A percentile compares a stretch with the other conserved stretches of the same genome.
Evolutionary conservation across 2,113 vertebrate genomes (phyloP).

Genomic region (Panthera tigris): DNA sequence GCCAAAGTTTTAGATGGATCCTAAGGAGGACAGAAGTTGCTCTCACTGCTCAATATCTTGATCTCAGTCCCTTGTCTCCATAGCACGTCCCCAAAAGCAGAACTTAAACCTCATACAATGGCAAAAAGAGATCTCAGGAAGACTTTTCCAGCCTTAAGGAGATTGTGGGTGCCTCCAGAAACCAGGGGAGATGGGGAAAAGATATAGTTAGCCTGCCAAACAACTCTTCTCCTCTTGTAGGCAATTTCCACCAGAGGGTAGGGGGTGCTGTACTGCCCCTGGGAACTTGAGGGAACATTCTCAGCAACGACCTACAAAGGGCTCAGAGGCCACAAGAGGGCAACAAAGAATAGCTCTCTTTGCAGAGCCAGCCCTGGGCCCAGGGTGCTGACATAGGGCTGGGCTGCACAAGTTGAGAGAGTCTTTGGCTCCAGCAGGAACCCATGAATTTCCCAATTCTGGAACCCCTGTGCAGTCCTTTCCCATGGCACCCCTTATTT

Average conservation of each 20-base stretch:
- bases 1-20: neutral
- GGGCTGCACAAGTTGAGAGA: neutral
- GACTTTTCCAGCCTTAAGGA: too few species aligned
- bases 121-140: too few species aligned
- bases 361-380: neutral
- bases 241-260: slow-evolving; percentile 66
- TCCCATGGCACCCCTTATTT: too few species aligned
- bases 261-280: neutral
- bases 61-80: too few species aligned
- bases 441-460: neutral
- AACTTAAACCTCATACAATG: too few species aligned
- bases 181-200: too few species aligned
- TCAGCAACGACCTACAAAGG: neutral
- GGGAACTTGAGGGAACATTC: neutral
- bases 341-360: slow-evolving; percentile 47
- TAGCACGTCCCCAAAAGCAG: too few species aligned
- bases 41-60: too few species aligned
- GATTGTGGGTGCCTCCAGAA: too few species aligned
- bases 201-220: neutral
- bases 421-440: neutral
- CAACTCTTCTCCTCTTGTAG: slow-evolving; percentile 30
- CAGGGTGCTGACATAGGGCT: neutral
- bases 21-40: neutral
- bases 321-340: slow-evolving; percentile 64
- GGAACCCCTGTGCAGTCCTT: neutral